These are phyloP conservation scores for Pterobdella sp. DNA, from an alignment of 2,888 invertebrate genomes.

Conservation along the genomic window DNA sequence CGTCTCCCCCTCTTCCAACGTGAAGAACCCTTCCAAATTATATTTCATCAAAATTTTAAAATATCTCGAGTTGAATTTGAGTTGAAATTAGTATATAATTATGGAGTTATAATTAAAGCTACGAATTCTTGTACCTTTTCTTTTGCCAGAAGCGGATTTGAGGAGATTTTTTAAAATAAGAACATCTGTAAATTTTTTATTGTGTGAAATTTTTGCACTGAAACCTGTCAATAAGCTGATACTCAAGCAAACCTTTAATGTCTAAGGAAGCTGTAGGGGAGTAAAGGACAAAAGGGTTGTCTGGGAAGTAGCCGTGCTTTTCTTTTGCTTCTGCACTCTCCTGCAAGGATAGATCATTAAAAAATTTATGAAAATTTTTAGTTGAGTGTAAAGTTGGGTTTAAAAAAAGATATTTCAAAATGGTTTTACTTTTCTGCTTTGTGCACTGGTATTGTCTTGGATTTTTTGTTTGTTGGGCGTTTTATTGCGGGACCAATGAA, in stretches of 20 bases:
- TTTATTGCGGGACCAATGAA: constrained; percentile 33
- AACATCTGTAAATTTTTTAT: constrained; percentile 23
- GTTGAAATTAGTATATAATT: background rate
- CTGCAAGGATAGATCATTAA: background rate
- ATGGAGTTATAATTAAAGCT: background rate
- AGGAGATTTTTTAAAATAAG: constrained; percentile 30
- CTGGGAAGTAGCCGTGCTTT: constrained; percentile 22
- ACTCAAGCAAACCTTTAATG: constrained; percentile 18
- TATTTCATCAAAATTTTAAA: background rate
- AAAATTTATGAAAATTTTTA: background rate
- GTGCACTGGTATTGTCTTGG: background rate
- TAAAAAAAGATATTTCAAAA: background rate
- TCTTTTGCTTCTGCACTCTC: constrained; percentile 7
- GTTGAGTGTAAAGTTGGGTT: background rate
- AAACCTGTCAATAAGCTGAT: background rate
- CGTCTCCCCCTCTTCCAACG: constrained; percentile 25
- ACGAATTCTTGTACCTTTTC: constrained; percentile 9
- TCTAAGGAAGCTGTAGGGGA: constrained; percentile 27
- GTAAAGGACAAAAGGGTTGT: constrained; percentile 24
- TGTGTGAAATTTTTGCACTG: background rate
- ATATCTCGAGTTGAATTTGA: background rate
- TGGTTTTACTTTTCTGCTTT: background rate
- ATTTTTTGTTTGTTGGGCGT: background rate
- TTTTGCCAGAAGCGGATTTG: constrained; percentile 32
- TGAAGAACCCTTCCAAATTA: constrained; percentile 20